phyloP scores from a whole-genome alignment of 1,140 invertebrate genomes.

The Globodera rostochiensis region DNA sequence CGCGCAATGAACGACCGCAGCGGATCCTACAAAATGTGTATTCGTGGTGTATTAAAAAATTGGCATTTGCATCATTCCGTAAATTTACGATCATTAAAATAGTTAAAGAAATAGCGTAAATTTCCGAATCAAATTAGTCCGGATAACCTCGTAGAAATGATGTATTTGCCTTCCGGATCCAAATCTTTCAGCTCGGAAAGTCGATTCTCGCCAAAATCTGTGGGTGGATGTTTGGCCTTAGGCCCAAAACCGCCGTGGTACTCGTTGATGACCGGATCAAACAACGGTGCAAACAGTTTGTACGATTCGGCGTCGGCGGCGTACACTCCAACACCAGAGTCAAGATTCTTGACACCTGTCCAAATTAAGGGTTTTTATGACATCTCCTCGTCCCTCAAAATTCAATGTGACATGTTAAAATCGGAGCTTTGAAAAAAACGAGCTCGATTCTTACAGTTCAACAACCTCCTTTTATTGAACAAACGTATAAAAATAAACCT shows the following conservation, averaged over 20 bases:
- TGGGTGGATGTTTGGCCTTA: slow-evolving; percentile 79
- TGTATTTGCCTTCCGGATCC: slow-evolving; percentile 82
- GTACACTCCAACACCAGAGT: slow-evolving; percentile 86
- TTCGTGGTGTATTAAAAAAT: no score
- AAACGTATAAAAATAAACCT: slow-evolving; percentile 32
- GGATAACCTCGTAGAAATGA: slow-evolving; percentile 80
- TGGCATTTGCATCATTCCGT: no score
- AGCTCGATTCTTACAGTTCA: no score
- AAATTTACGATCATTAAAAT: no score
- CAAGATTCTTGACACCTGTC: slow-evolving; percentile 75
- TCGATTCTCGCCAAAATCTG: slow-evolving; percentile 82
- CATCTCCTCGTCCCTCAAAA: no score
- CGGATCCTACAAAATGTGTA: slow-evolving; percentile 71
- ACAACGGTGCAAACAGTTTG: slow-evolving; percentile 83
- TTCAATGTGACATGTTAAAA: slow-evolving; percentile 1
- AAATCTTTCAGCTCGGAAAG: slow-evolving; percentile 74
- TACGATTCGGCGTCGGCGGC: slow-evolving; percentile 91
- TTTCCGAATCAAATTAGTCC: neutral
- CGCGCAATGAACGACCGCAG: slow-evolving; percentile 77
- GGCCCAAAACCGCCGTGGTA: slow-evolving; percentile 81
- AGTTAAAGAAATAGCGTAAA: no score
- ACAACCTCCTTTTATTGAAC: neutral
- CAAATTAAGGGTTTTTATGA: no score
- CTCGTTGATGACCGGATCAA: slow-evolving; percentile 93
- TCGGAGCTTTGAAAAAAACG: neutral